These are phyloP conservation scores for Gandaritis pyraliata DNA, from an alignment of 2,888 invertebrate species.

Conservation along the genomic window DNA sequence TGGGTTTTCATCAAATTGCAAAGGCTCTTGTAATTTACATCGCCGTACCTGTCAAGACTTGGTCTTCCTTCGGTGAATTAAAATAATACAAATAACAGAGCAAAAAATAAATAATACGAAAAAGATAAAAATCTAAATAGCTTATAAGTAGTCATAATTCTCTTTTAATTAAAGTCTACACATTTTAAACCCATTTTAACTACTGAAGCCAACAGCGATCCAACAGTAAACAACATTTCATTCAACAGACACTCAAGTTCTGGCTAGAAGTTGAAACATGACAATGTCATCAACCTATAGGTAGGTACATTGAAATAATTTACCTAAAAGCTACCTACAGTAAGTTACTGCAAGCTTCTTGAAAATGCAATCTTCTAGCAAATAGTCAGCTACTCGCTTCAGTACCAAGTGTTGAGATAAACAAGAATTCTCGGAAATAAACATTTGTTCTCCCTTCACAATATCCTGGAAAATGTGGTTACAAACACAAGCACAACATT, in stretches of 20 bases:
- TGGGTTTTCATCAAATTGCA: slow-evolving; percentile 11
- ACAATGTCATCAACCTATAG: no score
- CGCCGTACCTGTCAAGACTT: not conserved
- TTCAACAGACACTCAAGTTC: no score
- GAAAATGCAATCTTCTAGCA: slow-evolving; percentile 22
- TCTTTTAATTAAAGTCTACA: no score
- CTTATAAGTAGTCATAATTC: no score
- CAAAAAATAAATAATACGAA: no score
- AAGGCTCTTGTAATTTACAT: not conserved
- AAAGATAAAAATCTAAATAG: no score
- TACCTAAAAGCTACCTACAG: not conserved
- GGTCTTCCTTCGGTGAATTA: no score
- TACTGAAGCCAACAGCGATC: no score
- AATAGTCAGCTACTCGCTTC: slow-evolving; percentile 17
- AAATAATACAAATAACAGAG: no score
- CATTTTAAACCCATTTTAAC: no score
- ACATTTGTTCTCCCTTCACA: slow-evolving; percentile 1
- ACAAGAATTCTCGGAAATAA: slow-evolving; percentile 6
- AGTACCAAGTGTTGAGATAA: slow-evolving; percentile 13
- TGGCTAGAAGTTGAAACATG: no score
- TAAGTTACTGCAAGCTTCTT: not conserved
- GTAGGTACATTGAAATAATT: not conserved
- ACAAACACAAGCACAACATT: not conserved
- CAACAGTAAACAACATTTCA: no score
- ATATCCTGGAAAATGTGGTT: not conserved